phyloP scores from a whole-genome alignment of 2,113 vertebrate genomes.

The cattle (Bos taurus) region DNA sequence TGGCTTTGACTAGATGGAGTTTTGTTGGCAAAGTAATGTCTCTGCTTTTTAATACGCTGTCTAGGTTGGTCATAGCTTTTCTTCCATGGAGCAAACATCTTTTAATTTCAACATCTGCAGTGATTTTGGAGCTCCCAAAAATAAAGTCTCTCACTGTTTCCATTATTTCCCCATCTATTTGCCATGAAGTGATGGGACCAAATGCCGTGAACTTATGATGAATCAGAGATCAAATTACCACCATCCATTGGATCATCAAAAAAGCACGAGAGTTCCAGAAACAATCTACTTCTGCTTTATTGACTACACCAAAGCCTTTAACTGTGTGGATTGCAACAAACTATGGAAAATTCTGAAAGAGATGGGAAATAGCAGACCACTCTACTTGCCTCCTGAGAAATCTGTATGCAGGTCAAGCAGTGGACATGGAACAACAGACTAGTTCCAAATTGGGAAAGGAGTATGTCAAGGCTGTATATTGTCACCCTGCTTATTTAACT shows the following conservation, averaged over 20 bases:
- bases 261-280: background rate
- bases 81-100: background rate
- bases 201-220: background rate
- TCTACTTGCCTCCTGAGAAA: background rate
- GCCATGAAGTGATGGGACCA: background rate
- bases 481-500: background rate
- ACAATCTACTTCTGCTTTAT: background rate
- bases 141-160: background rate
- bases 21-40: background rate
- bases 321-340: background rate
- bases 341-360: background rate
- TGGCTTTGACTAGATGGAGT: background rate
- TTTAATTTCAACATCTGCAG: background rate
- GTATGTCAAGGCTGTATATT: background rate
- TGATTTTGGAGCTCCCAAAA: fast-evolving
- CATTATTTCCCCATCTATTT: background rate
- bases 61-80: background rate
- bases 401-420: background rate
- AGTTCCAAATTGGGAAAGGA: background rate
- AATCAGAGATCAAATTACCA: background rate
- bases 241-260: background rate
- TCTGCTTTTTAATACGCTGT: background rate
- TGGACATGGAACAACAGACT: background rate
- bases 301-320: background rate
- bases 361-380: background rate